Conservation (phyloP, 1,140 invertebrate genomes). For the Zaprionus taronus region DNA sequence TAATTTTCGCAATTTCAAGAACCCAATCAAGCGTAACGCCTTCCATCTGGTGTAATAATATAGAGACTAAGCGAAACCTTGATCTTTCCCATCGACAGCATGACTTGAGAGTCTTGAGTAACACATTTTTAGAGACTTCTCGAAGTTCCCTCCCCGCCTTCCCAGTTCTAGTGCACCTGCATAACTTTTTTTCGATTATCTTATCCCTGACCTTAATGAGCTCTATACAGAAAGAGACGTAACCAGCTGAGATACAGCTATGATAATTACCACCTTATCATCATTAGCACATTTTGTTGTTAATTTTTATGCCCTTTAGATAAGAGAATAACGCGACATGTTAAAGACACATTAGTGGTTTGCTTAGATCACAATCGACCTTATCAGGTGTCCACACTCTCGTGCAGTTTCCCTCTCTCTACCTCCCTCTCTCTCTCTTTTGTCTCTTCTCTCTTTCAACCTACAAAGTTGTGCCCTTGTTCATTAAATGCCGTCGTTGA, state of each 20-base stretch:
- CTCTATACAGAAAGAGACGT: neutral
- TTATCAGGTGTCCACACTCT: neutral
- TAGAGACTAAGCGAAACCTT: neutral
- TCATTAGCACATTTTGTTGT: neutral
- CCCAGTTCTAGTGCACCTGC: neutral
- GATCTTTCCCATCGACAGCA: conserved; percentile 4
- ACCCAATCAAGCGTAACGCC: no score
- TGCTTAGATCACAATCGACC: conserved; percentile 10
- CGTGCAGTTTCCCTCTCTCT: neutral
- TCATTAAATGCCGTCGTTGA: conserved; percentile 44
- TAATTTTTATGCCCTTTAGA: conserved; percentile 21
- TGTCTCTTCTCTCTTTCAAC: neutral
- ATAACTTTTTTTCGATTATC: conserved; percentile 15
- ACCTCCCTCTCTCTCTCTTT: neutral
- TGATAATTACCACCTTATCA: neutral
- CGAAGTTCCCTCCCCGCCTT: neutral
- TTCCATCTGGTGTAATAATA: neutral
- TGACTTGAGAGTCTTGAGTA: neutral
- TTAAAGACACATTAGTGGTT: neutral
- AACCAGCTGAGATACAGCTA: neutral
- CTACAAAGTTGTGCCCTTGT: neutral
- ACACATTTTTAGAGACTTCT: neutral
- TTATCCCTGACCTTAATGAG: conserved; percentile 2
- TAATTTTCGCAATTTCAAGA: neutral
- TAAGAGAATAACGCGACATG: conserved; percentile 2